Evolutionary conservation across 2,113 vertebrate genomes (phyloP).

Genomic region (Apteryx mantelli): DNA sequence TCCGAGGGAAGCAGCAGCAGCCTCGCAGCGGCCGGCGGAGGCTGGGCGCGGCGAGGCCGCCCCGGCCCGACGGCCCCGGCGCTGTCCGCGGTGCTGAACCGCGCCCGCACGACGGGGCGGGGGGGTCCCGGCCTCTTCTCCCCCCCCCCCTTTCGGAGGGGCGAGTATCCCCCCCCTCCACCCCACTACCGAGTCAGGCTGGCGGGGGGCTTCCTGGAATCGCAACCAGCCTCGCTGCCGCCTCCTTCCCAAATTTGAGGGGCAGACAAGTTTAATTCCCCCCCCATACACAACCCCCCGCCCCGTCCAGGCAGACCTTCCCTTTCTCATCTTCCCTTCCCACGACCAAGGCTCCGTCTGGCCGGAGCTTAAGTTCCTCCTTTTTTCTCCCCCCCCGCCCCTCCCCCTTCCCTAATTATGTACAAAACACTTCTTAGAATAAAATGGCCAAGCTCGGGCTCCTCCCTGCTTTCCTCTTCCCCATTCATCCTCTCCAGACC

Average conservation of each 20-base stretch:
- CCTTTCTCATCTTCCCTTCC: not conserved
- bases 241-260: not conserved
- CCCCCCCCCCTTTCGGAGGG: fast-evolving
- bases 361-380: constrained; percentile 23
- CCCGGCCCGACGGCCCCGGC: not conserved
- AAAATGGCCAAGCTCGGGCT: constrained; percentile 50
- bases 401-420: constrained; percentile 45
- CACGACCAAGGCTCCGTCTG: constrained; percentile 10
- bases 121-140: too few relatives aligned
- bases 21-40: not conserved
- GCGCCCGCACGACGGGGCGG: not conserved
- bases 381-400: not conserved
- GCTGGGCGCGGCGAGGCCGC: not conserved
- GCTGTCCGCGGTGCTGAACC: constrained; percentile 76
- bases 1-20: not conserved
- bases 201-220: not conserved
- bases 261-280: not conserved
- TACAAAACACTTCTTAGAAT: constrained; percentile 70
- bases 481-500: constrained; percentile 72
- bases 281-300: not conserved
- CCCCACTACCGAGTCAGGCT: fast-evolving
- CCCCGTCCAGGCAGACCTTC: not conserved
- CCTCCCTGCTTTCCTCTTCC: constrained; percentile 67
- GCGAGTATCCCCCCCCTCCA: fast-evolving
- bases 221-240: not conserved